phyloP scores from a whole-genome alignment of 2,113 vertebrate species.

The Crotalus viridis region DNA sequence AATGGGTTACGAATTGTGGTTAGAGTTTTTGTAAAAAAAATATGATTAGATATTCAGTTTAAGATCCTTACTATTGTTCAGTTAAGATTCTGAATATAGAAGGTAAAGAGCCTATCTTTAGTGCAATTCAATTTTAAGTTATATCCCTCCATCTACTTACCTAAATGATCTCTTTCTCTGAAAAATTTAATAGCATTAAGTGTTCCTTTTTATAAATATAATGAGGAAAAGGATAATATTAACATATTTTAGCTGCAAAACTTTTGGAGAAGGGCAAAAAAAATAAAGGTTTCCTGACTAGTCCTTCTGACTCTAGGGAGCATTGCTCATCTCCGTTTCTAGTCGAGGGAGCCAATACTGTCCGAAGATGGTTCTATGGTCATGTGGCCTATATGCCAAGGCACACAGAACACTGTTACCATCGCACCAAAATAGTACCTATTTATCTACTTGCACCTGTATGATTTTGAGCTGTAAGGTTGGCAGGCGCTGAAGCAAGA shows the following conservation, averaged over 20 bases:
- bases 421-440: not conserved
- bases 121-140: not conserved
- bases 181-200: not conserved
- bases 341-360: not conserved
- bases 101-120: not conserved
- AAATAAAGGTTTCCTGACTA: too few species aligned
- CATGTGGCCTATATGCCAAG: not conserved
- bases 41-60: not conserved
- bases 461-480: not conserved
- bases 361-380: not conserved
- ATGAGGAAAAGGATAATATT: not conserved
- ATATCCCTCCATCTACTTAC: not conserved
- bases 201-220: not conserved
- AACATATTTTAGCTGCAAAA: not conserved
- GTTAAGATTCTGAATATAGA: not conserved
- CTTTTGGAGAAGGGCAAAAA: not conserved
- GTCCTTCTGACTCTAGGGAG: too few species aligned
- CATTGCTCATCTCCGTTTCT: not conserved
- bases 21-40: not conserved
- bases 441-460: not conserved
- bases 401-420: not conserved
- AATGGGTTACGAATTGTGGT: not conserved
- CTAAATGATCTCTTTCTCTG: not conserved
- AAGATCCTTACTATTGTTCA: not conserved
- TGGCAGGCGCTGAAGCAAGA: not conserved